These are phyloP conservation scores for Lydus trimaculatus DNA, from an alignment of 2,888 invertebrate species.

Conservation along the genomic window DNA sequence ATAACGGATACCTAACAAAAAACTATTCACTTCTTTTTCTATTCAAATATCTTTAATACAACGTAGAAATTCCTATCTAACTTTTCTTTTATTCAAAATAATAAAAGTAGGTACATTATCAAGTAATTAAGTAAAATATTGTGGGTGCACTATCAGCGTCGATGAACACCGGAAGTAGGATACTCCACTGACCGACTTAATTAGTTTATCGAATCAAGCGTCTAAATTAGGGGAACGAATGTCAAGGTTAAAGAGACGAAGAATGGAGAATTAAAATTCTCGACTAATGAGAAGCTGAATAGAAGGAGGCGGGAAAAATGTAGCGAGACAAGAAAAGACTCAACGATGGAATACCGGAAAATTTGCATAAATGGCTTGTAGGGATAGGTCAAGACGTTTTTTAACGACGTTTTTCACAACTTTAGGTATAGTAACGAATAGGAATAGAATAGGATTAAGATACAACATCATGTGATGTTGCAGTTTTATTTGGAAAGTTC, in stretches of 20 bases:
- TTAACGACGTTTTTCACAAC: background rate
- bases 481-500: too few relatives aligned
- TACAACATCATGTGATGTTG: too few relatives aligned
- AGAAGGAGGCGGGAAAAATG: conserved; percentile 31
- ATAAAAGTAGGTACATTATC: too few relatives aligned
- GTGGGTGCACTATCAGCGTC: background rate
- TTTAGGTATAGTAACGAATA: background rate
- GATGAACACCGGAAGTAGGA: conserved; percentile 36
- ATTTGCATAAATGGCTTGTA: conserved; percentile 45
- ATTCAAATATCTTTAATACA: too few relatives aligned
- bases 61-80: too few relatives aligned
- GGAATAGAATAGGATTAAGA: too few relatives aligned
- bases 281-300: conserved; percentile 43
- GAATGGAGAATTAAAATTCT: conserved; percentile 47
- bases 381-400: conserved; percentile 44
- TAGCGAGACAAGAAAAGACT: background rate
- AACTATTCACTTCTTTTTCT: too few relatives aligned
- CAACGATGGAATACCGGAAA: conserved; percentile 30
- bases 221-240: conserved; percentile 52
- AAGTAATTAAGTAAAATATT: background rate
- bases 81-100: too few relatives aligned
- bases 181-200: conserved; percentile 58
- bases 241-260: conserved; percentile 50
- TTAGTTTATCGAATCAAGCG: conserved; percentile 45
- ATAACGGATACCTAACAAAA: too few relatives aligned